Base-by-base conservation (phyloP, 35 echinoderm and acorn worm genomes). In the Strongylocentrotus purpuratus region DNA sequence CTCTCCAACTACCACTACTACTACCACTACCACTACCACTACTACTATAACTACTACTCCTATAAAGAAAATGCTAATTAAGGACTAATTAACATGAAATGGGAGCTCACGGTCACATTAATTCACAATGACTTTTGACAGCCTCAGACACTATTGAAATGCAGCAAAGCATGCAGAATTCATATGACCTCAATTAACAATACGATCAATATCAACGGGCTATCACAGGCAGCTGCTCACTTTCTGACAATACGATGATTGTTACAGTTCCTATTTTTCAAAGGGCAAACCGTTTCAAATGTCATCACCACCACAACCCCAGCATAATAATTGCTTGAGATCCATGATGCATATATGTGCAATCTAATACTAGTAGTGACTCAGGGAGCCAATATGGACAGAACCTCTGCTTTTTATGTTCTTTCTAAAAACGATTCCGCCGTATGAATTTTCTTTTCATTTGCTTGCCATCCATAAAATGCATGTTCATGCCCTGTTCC, bases 141-240 rank as follows among this genome's bases (percentile, higher is more conserved):
- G 28, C 7, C 6, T 7, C 2, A 78, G 65, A 78, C 20, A 78
- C 6, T n/a, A 78, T 78, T 78, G 65, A 78, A 78, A 78, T 28
- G 18, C 65, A 78, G 20, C 20, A 18, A 78, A 5, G 65, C 20
- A 78, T 78, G 28, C 65, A 78, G 1, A 71, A 28, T 78, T 78
- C 22, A 78, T 78, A 78, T 78, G 65, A 78, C 65, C 65, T 78
- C 65, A 78, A 78, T 78, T 78, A 78, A 78, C 65, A 78, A 78
- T 78, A 28, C 5, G 65, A 78, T 78, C 65, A 78, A 78, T 78
- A 78, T 78, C 65, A 78, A 28, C 7, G 25, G 28, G 22, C 65
- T 78, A 78, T 78, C 22, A 78, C 28, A 18, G 20, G 65, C 65
- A 78, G 65, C 65, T 78, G 65, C 65, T 78, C 65, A 78, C 65